These are phyloP conservation scores for Phyllotreta striolata DNA, from an alignment of 2,888 invertebrate species.

Conservation along the genomic window DNA sequence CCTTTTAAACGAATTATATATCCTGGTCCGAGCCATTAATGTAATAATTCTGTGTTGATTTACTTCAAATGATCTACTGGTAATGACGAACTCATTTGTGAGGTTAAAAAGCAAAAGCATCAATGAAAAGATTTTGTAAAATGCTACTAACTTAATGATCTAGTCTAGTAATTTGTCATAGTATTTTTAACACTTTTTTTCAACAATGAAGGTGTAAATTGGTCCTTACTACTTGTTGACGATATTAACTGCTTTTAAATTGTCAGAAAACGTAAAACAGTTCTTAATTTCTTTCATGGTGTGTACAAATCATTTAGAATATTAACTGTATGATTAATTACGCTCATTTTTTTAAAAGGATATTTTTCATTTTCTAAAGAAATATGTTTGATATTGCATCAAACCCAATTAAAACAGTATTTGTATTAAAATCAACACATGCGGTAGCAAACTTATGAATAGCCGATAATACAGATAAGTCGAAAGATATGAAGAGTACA, in stretches of 20 bases:
- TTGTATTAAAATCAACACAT: not conserved
- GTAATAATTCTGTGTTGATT: constrained; percentile 60
- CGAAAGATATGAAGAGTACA: not conserved
- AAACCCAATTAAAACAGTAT: constrained; percentile 2
- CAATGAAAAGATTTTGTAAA: constrained; percentile 33
- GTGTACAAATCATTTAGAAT: constrained; percentile 16
- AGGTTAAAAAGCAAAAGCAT: constrained; percentile 43
- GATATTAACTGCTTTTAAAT: constrained; percentile 30
- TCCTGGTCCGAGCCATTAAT: constrained; percentile 60
- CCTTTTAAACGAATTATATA: constrained; percentile 61
- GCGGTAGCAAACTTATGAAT: not conserved
- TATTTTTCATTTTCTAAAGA: not conserved
- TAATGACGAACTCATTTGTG: constrained; percentile 32
- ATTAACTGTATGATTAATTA: constrained; percentile 7
- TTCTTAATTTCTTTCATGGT: constrained; percentile 15
- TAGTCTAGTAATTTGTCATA: constrained; percentile 28
- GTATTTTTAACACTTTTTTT: constrained; percentile 29
- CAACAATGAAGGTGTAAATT: constrained; percentile 31
- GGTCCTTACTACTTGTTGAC: constrained; percentile 18
- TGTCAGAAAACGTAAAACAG: constrained; percentile 9
- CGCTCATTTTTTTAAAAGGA: constrained; percentile 1
- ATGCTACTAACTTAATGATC: constrained; percentile 18
- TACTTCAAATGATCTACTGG: constrained; percentile 50
- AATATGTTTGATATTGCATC: not conserved
- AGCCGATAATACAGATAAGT: constrained; percentile 9